phyloP scores from a whole-genome alignment of 2,888 invertebrate species.

The Stomorhina lunata region DNA sequence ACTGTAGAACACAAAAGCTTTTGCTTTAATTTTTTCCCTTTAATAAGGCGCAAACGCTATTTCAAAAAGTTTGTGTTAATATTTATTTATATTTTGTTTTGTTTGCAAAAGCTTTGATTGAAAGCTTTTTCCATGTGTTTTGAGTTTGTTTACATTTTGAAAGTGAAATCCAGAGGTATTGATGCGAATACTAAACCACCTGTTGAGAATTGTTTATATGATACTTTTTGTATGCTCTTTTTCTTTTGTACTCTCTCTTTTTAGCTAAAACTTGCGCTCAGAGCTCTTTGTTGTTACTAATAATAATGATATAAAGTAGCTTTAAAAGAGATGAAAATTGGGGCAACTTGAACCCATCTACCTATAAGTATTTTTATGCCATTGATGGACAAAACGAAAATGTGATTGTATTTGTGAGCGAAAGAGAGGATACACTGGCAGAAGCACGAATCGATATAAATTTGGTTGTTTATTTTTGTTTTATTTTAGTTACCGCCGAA shows the following conservation, averaged over 20 bases:
- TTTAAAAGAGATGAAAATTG: neutral
- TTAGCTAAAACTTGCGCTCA: neutral
- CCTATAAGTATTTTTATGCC: no score
- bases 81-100: neutral
- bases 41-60: conserved; percentile 59
- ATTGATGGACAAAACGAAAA: no score
- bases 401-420: no score
- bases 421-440: no score
- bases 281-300: neutral
- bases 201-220: conserved; percentile 35
- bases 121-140: conserved; percentile 21
- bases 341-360: no score
- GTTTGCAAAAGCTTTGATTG: conserved; percentile 33
- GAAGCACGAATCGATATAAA: no score
- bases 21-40: no score
- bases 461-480: no score
- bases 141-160: conserved; percentile 9
- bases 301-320: neutral
- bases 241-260: neutral
- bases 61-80: conserved; percentile 6
- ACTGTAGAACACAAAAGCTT: no score
- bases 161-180: neutral
- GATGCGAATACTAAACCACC: neutral
- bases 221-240: neutral
- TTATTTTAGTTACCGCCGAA: no score